These are phyloP conservation scores for Drosophila pseudotakahashii DNA, from an alignment of 2,888 invertebrate species.

Conservation along the genomic window DNA sequence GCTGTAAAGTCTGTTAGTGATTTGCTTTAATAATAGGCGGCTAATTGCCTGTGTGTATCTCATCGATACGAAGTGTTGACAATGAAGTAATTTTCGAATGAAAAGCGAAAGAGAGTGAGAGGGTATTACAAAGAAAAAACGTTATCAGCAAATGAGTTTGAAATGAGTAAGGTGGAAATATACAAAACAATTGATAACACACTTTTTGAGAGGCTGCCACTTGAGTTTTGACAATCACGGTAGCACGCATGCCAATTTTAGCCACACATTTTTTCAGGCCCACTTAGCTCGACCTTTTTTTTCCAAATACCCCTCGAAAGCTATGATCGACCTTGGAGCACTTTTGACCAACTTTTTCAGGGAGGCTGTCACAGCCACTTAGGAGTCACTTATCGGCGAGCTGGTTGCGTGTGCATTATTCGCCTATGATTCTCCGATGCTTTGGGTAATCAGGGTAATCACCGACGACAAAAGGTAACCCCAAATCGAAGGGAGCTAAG, in stretches of 20 bases:
- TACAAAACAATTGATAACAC: slow-evolving; percentile 31
- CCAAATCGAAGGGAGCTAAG: slow-evolving; percentile 24
- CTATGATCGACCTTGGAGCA: slow-evolving; percentile 21
- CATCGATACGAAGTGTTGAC: slow-evolving; percentile 4
- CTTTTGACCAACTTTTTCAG: slow-evolving; percentile 24
- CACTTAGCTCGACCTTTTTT: slow-evolving; percentile 12
- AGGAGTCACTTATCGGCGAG: slow-evolving; percentile 26
- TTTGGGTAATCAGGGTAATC: slow-evolving; percentile 44
- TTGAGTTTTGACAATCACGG: slow-evolving; percentile 11
- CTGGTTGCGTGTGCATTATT: slow-evolving; percentile 59
- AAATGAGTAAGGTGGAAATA: neutral
- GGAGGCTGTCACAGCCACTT: slow-evolving; percentile 38
- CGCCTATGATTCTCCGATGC: slow-evolving; percentile 20
- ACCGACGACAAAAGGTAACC: slow-evolving; percentile 41
- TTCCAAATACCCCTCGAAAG: slow-evolving; percentile 7
- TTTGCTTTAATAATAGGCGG: slow-evolving; percentile 13
- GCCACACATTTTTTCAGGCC: slow-evolving; percentile 6
- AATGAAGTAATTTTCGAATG: neutral
- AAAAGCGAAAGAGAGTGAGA: neutral
- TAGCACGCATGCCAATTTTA: slow-evolving; percentile 23
- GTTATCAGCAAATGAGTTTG: slow-evolving; percentile 9
- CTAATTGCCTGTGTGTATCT: slow-evolving; percentile 20
- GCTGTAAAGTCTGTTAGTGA: slow-evolving; percentile 20
- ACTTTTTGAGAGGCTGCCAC: slow-evolving; percentile 11
- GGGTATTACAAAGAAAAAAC: slow-evolving; percentile 12